Conservation (phyloP, 2,888 invertebrate species). For the Emmelina monodactyla region DNA sequence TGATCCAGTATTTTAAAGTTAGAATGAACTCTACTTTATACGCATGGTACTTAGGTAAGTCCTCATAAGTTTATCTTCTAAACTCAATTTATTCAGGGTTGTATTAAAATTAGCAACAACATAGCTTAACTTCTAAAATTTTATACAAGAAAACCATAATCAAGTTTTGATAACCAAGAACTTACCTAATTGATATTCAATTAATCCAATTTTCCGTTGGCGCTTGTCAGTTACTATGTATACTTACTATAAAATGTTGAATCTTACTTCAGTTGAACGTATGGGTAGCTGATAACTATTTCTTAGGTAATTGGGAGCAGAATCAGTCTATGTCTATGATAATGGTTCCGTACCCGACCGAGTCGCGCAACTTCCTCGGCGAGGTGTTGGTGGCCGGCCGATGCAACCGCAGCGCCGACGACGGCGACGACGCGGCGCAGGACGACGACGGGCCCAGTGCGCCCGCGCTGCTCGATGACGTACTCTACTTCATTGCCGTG, state of each 20-base stretch:
- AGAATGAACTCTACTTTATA: slow-evolving; percentile 46
- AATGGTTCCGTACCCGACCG: slow-evolving; percentile 38
- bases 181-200: too few species aligned
- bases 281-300: too few species aligned
- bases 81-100: too few species aligned
- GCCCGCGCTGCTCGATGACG: slow-evolving; percentile 53
- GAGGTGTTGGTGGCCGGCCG: slow-evolving; percentile 52
- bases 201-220: too few species aligned
- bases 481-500: slow-evolving; percentile 44
- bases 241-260: too few species aligned
- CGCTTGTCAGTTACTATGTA: too few species aligned
- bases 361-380: slow-evolving; percentile 43
- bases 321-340: slow-evolving; percentile 37
- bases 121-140: too few species aligned
- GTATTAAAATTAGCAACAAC: too few species aligned
- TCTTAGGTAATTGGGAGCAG: slow-evolving; percentile 36
- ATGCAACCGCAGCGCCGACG: slow-evolving; percentile 47
- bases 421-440: slow-evolving; percentile 24
- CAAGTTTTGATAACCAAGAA: too few species aligned
- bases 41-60: slow-evolving; percentile 39
- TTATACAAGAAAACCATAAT: too few species aligned
- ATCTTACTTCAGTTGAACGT: too few species aligned
- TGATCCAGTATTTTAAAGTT: slow-evolving; percentile 51
- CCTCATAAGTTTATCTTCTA: too few species aligned
- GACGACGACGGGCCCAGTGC: slow-evolving; percentile 54